A percentile compares a stretch with the other conserved stretches of the same genome.
Conservation (phyloP, 2,888 invertebrate species). For the Chloroclysta siterata region DNA sequence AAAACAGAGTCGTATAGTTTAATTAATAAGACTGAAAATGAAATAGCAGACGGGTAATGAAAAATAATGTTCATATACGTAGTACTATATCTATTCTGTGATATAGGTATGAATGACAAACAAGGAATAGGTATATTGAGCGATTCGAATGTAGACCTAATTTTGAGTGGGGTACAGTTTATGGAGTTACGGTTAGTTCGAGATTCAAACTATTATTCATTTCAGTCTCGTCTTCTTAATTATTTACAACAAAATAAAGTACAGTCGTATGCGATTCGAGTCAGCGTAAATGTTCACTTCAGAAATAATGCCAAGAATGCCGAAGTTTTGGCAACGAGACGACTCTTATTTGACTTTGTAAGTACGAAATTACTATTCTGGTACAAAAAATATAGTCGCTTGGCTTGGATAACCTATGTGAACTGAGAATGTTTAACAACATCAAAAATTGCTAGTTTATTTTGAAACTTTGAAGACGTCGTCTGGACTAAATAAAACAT, state of each 20-base stretch:
- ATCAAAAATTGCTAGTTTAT: not conserved
- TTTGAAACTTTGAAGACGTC: slow-evolving; percentile 17
- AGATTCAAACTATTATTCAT: slow-evolving; percentile 17
- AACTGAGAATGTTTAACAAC: not conserved
- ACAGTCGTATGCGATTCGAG: not conserved
- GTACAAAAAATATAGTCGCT: not conserved
- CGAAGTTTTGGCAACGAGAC: slow-evolving; percentile 1
- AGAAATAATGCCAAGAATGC: not conserved
- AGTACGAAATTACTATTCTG: not conserved
- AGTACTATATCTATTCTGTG: too few species aligned
- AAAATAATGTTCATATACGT: slow-evolving; percentile 50
- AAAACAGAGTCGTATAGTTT: slow-evolving; percentile 54
- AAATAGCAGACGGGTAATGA: slow-evolving; percentile 56
- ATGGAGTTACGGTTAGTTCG: slow-evolving; percentile 1
- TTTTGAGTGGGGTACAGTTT: slow-evolving; percentile 12
- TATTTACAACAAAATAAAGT: slow-evolving; percentile 10
- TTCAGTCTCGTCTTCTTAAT: slow-evolving; percentile 11
- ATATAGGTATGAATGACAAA: not conserved
- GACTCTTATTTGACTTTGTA: slow-evolving; percentile 4
- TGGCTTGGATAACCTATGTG: not conserved
- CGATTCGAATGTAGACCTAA: slow-evolving; percentile 37
- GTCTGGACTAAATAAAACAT: slow-evolving; percentile 21
- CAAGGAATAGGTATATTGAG: slow-evolving; percentile 37
- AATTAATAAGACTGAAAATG: slow-evolving; percentile 66
- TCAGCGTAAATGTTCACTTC: not conserved